A percentile compares a stretch with the other conserved stretches of the same genome.
Conservation (phyloP, 2,888 invertebrate species). For the Caenorhabditis wallacei region DNA sequence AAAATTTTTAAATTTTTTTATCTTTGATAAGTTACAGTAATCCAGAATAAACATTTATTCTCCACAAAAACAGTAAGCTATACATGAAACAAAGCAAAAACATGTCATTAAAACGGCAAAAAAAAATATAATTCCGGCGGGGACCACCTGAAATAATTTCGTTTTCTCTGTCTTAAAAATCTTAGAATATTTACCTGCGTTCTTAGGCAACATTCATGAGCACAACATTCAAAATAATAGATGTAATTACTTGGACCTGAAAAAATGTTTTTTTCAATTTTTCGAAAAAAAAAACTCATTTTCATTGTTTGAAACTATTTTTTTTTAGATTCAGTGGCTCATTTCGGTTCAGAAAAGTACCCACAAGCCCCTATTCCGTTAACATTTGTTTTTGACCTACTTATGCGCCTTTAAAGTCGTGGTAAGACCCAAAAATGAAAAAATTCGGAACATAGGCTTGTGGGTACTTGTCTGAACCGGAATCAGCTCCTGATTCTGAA, state of each 20-base stretch:
- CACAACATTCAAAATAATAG: constrained; percentile 63
- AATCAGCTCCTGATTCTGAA: not conserved
- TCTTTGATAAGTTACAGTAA: not conserved
- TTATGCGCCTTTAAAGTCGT: not conserved
- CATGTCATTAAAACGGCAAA: constrained; percentile 19
- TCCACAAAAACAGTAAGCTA: constrained; percentile 47
- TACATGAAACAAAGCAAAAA: constrained; percentile 33
- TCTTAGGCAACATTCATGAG: constrained; percentile 60
- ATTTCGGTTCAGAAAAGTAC: not conserved
- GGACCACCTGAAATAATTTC: constrained; percentile 27
- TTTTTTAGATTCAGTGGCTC: constrained; percentile 10
- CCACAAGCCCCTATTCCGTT: not conserved
- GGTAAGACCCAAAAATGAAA: not conserved
- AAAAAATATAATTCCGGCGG: constrained; percentile 18
- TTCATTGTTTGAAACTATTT: not conserved
- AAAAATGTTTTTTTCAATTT: no score
- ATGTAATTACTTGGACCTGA: constrained; percentile 55
- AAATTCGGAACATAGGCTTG: not conserved
- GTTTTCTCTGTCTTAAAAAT: not conserved
- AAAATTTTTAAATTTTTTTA: not conserved
- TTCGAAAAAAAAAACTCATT: no score
- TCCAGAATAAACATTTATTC: not conserved
- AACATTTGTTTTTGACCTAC: constrained; percentile 6
- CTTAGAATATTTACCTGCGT: constrained; percentile 40
- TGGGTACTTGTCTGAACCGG: constrained; percentile 11